Conservation (phyloP, 1,140 invertebrate species). For the Hesperophylax magnus region DNA sequence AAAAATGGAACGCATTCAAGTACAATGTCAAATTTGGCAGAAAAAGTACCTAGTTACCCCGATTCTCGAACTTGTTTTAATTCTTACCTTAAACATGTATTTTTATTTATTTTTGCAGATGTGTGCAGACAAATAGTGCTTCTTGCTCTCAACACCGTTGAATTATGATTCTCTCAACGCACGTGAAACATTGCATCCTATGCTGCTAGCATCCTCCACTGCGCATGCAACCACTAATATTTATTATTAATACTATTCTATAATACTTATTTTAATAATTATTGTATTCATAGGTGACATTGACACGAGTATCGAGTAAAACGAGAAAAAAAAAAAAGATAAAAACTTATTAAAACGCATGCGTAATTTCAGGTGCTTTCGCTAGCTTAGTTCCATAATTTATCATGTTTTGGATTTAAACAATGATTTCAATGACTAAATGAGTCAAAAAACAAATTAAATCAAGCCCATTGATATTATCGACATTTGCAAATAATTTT, state of each 20-base stretch:
- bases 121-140: slow-evolving; percentile 68
- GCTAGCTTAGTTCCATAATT: background rate
- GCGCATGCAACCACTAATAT: background rate
- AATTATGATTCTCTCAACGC: slow-evolving; percentile 62
- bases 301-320: background rate
- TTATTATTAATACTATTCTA: slow-evolving; percentile 6
- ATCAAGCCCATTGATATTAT: too few species aligned
- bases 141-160: slow-evolving; percentile 62
- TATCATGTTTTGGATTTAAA: too few species aligned
- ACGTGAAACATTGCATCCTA: background rate
- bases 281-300: background rate
- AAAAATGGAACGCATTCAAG: too few species aligned
- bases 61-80: too few species aligned
- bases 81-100: background rate
- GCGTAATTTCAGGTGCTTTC: background rate
- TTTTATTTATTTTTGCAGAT: slow-evolving; percentile 62
- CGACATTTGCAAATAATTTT: too few species aligned
- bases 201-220: background rate
- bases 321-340: too few species aligned
- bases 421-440: too few species aligned
- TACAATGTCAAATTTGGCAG: too few species aligned
- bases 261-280: background rate
- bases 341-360: background rate
- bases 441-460: too few species aligned
- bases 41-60: too few species aligned